Conservation (phyloP, 2,888 invertebrate species). For the Sussaba pulchella region DNA sequence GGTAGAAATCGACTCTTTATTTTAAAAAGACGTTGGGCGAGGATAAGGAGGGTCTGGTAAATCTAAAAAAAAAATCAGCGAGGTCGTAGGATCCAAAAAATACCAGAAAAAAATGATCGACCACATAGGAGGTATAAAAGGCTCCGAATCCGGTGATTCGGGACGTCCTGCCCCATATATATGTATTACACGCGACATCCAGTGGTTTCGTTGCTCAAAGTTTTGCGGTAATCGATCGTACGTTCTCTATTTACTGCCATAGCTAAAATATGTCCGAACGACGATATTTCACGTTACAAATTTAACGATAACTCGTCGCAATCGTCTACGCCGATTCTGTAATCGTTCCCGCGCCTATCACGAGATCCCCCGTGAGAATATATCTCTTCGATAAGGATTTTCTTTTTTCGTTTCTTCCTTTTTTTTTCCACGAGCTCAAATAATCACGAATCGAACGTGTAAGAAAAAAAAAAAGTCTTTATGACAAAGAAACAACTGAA, state of each 20-base stretch:
- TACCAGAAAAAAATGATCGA: too few species aligned
- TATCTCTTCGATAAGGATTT: slow-evolving; percentile 7
- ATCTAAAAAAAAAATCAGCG: too few species aligned
- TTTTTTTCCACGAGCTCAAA: slow-evolving; percentile 54
- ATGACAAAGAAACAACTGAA: too few species aligned
- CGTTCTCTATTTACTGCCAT: slow-evolving; percentile 73
- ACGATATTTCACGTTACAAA: slow-evolving; percentile 52
- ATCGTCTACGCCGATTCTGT: slow-evolving; percentile 41
- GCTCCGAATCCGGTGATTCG: too few species aligned
- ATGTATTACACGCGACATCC: slow-evolving; percentile 47
- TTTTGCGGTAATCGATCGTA: slow-evolving; percentile 62
- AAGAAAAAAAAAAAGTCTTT: too few species aligned
- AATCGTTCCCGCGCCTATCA: slow-evolving; percentile 28
- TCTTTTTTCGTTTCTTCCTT: slow-evolving; percentile 13
- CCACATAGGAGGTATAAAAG: too few species aligned
- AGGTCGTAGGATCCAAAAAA: too few species aligned
- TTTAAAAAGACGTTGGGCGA: too few species aligned
- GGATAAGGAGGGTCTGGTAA: too few species aligned
- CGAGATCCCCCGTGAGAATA: slow-evolving; percentile 12
- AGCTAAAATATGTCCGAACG: slow-evolving; percentile 61
- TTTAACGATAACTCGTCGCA: slow-evolving; percentile 49
- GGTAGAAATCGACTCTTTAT: too few species aligned
- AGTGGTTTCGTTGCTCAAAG: slow-evolving; percentile 73
- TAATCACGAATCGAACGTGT: too few species aligned
- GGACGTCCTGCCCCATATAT: too few species aligned